Percentiles rank a stretch among this genome's conserved stretches.
These are phyloP conservation scores for Folsomia manolachei DNA, from an alignment of 2,888 invertebrate genomes.

Conservation along the genomic window DNA sequence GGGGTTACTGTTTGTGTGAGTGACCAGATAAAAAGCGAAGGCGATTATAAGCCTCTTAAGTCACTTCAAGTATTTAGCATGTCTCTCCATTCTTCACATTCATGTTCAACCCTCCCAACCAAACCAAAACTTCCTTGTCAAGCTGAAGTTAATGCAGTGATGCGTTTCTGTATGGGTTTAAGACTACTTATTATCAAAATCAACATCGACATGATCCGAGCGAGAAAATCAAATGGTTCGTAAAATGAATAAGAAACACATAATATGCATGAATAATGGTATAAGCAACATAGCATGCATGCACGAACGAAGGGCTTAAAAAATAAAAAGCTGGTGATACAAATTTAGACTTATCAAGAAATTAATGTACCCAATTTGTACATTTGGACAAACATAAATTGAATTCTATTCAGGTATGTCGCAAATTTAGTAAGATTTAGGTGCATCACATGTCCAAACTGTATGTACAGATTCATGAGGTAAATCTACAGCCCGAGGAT, in stretches of 20 bases:
- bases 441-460: too few species aligned
- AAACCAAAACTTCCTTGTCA: too few species aligned
- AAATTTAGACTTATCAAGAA: neutral
- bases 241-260: constrained; percentile 1
- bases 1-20: neutral
- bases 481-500: neutral
- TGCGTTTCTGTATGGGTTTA: too few species aligned
- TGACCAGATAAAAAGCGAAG: neutral
- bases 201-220: neutral
- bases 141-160: too few species aligned
- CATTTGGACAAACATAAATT: too few species aligned
- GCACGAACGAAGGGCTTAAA: too few species aligned
- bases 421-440: too few species aligned
- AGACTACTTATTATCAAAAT: too few species aligned
- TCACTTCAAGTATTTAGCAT: neutral
- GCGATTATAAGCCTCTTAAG: constrained; percentile 1
- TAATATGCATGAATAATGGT: too few species aligned
- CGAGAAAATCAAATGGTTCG: constrained; percentile 7
- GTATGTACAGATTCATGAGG: neutral
- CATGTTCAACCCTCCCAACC: too few species aligned
- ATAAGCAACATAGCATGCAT: too few species aligned
- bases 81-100: neutral
- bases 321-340: neutral
- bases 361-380: neutral
- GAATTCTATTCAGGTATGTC: too few species aligned